These are phyloP conservation scores for Branchipolynoe longqiensis DNA, from an alignment of 2,888 invertebrate species.

Conservation along the genomic window DNA sequence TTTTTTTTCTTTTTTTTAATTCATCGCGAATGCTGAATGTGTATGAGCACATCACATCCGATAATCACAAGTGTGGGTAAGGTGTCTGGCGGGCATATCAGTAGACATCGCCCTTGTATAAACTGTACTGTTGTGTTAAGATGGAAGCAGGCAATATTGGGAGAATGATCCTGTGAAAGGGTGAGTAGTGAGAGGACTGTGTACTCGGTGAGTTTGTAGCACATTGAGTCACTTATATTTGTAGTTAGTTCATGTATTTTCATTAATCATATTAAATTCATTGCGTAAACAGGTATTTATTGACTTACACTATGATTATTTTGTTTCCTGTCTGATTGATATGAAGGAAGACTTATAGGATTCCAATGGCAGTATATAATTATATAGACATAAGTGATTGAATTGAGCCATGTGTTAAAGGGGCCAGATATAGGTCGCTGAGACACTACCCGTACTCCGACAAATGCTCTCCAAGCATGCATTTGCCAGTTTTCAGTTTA, in stretches of 20 bases:
- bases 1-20: no score
- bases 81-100: no score
- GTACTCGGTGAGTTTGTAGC: not conserved
- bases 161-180: not conserved
- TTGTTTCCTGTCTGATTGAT: not conserved
- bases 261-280: constrained; percentile 35
- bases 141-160: not conserved
- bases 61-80: no score
- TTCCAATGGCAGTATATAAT: constrained; percentile 35
- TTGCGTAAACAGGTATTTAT: constrained; percentile 40
- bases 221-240: not conserved
- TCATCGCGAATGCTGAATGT: no score
- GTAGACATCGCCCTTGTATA: not conserved
- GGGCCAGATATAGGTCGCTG: no score
- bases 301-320: no score
- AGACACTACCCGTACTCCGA: no score
- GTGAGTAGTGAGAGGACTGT: not conserved
- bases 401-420: no score
- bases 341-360: constrained; percentile 52
- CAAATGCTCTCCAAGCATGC: no score
- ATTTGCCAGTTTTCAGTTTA: no score
- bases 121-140: not conserved
- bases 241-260: constrained; percentile 28
- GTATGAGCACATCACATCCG: no score
- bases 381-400: not conserved